Conservation (phyloP, 2,113 vertebrate genomes). For the Neotragus moschatus region DNA sequence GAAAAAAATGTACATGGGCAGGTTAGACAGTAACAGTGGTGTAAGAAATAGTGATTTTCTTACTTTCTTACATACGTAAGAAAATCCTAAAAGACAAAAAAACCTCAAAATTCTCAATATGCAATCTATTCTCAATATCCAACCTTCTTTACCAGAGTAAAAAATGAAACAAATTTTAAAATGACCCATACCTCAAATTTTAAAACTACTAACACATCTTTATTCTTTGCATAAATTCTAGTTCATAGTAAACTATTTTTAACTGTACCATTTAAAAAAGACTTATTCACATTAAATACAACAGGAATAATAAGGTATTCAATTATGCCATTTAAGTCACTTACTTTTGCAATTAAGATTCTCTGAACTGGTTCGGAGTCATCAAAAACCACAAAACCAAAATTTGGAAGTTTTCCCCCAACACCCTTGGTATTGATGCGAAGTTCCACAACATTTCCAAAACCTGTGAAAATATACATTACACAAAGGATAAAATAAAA, state of each 20-base stretch:
- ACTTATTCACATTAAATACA: conserved; percentile 9
- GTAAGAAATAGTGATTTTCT: background rate
- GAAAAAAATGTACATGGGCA: conserved; percentile 50
- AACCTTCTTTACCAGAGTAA: background rate
- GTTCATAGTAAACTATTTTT: conserved; percentile 54
- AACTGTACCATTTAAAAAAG: conserved; percentile 41
- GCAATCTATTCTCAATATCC: background rate
- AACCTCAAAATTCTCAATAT: background rate
- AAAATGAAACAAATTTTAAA: background rate
- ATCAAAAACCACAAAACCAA: conserved; percentile 98
- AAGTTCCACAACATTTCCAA: conserved; percentile 96
- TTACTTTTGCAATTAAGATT: conserved; percentile 98
- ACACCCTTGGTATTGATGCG: conserved; percentile 98
- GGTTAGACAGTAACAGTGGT: conserved; percentile 36
- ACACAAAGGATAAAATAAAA: conserved; percentile 55
- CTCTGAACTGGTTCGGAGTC: conserved; percentile 96
- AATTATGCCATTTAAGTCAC: conserved; percentile 63
- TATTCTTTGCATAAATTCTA: conserved; percentile 65
- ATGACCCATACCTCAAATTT: background rate
- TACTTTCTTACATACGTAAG: background rate
- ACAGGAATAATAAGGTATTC: conserved; percentile 23
- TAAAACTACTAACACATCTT: conserved; percentile 13
- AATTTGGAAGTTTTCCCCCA: conserved; percentile 97
- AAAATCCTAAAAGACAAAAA: conserved; percentile 9
- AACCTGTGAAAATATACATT: conserved; percentile 82